Evolutionary conservation across 1,140 invertebrate species (phyloP).

Genomic region (Epicauta chinensis): DNA sequence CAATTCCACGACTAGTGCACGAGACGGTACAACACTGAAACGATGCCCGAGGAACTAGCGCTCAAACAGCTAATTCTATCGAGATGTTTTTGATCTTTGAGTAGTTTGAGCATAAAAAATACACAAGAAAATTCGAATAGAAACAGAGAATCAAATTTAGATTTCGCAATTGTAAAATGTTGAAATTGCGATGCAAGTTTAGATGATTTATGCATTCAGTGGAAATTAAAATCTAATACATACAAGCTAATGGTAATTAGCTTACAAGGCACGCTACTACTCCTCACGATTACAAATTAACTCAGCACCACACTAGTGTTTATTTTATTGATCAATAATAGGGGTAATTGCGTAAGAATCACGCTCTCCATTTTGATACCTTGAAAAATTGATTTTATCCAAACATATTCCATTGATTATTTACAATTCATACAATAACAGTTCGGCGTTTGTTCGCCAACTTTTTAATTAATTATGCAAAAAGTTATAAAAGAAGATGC

Average conservation of each 20-base stretch:
- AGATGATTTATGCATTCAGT: conserved; percentile 10
- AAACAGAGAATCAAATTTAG: too few relatives aligned
- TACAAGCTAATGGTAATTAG: conserved; percentile 14
- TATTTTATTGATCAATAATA: background rate
- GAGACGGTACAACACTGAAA: too few relatives aligned
- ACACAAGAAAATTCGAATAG: too few relatives aligned
- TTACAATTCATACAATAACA: background rate
- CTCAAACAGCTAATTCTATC: too few relatives aligned
- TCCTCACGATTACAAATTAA: background rate
- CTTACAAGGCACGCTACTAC: conserved; percentile 5
- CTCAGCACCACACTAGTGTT: background rate
- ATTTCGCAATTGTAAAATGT: too few relatives aligned
- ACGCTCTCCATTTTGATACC: conserved; percentile 2
- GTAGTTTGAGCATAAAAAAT: too few relatives aligned
- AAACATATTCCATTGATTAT: conserved; percentile 3
- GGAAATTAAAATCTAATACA: conserved; percentile 7
- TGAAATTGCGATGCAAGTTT: too few relatives aligned
- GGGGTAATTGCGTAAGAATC: background rate
- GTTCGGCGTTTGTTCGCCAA: conserved; percentile 1
- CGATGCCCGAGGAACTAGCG: too few relatives aligned
- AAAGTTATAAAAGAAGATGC: conserved; percentile 6
- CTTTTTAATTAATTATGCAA: conserved; percentile 6
- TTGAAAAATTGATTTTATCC: conserved; percentile 3
- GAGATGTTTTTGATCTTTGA: too few relatives aligned
- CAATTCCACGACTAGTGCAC: too few relatives aligned